Base-by-base conservation (phyloP, 2,113 vertebrate genomes). In the Ursus arctos region DNA sequence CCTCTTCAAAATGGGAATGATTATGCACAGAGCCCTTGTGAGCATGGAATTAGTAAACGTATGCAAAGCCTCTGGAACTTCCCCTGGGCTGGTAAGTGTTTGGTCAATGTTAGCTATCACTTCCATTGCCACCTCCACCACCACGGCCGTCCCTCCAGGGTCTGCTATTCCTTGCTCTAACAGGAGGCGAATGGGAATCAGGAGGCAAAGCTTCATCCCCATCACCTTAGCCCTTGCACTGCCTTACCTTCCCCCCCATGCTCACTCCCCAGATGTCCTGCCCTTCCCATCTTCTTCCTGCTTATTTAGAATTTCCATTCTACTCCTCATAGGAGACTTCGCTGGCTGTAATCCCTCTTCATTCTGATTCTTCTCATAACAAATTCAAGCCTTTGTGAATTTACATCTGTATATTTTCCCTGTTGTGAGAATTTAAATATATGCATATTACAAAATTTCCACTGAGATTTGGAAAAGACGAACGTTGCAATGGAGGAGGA, bases 51-150 rank as follows among this genome's bases (percentile, higher is more conserved):
- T 7, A 69, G 49, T 31, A 81, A 43, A 67, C 22, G 16, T 0
- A 12, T 7, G 36, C 53, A 40, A 71, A 82, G 65, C 18, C 18
- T 85, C 26, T 72, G 53, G 55, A n/a, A 26, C 11, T 49, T 2
- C 7, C 21, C 31, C 16, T 24, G 21, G 14, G 63, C 83, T 49
- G 28, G 22, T 11, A 43, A 79, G 72, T 33, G 36, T 14, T 63
- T 18, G 2, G 11, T 57, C 40, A n/a, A 15, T 0, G 16, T 6
- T 11, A 57, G 15, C 43, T 19, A 1, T 91, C 21, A n/a, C 36
- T 22, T 8, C 36, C 18, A 31, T 18, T 6, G 12, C 33, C 0
- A 11, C 12, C 0, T 0, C 33, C 40, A 43, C 22, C 47, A 13
- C n/a, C 26, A 4, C 4, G 16, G 2, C 36, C 36, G 7, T 14